Evolutionary conservation across 1,140 invertebrate genomes (phyloP).

Genomic region (Meteorus sp.): DNA sequence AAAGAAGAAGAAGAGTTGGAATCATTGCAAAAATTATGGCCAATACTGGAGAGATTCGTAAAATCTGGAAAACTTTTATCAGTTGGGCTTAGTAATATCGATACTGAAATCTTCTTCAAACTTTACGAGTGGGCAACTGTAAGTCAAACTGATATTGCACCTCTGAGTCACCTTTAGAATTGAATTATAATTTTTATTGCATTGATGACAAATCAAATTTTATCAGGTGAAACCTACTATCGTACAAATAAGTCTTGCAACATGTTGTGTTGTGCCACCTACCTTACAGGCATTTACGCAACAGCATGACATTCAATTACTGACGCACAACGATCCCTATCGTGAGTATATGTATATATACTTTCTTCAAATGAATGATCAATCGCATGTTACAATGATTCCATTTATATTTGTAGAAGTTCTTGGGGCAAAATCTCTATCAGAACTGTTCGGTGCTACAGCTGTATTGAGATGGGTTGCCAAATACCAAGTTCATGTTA

Average conservation of each 20-base stretch:
- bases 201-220: constrained; percentile 3
- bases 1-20: constrained; percentile 60
- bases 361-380: no score
- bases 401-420: constrained; percentile 66
- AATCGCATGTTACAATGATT: no score
- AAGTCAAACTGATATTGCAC: constrained; percentile 33
- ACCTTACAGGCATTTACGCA: constrained; percentile 87
- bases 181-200: constrained; percentile 4
- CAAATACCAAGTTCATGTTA: constrained; percentile 84
- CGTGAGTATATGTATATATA: constrained; percentile 62
- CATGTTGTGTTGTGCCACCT: constrained; percentile 93
- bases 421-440: constrained; percentile 58
- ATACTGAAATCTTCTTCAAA: constrained; percentile 74
- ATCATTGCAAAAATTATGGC: constrained; percentile 74
- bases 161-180: no score
- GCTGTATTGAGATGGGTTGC: constrained; percentile 70
- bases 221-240: constrained; percentile 81
- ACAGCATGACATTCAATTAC: constrained; percentile 86
- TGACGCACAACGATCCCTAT: constrained; percentile 93
- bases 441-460: constrained; percentile 57
- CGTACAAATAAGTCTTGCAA: constrained; percentile 93
- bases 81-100: constrained; percentile 88
- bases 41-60: constrained; percentile 70
- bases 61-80: constrained; percentile 68
- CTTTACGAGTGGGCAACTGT: constrained; percentile 78